Evolutionary conservation across 2,113 vertebrate species (phyloP).

Genomic region (Cyprinus carpio): DNA sequence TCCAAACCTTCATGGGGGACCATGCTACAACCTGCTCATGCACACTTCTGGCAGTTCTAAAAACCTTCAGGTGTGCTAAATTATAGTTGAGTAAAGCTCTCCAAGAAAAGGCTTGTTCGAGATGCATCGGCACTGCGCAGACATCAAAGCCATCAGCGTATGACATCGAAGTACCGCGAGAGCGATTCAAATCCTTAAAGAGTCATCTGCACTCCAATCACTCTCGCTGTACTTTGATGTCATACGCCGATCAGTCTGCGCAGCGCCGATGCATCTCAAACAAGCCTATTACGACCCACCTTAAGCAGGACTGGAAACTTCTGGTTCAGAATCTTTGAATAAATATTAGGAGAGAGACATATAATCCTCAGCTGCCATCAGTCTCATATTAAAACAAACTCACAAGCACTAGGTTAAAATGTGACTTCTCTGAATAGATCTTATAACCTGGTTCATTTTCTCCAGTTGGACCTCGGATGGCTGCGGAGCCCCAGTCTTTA

Average conservation of each 20-base stretch:
- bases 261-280: too few species aligned
- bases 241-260: too few species aligned
- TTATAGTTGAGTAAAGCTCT: slow-evolving; percentile 51
- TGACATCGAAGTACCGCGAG: too few species aligned
- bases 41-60: neutral
- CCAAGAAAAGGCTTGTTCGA: neutral
- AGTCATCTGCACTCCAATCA: too few species aligned
- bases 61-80: neutral
- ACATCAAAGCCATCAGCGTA: too few species aligned
- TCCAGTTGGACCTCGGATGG: slow-evolving; percentile 93
- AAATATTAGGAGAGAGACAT: neutral
- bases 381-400: neutral
- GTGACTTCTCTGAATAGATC: neutral
- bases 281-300: neutral
- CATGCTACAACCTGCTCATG: neutral
- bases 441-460: slow-evolving; percentile 35
- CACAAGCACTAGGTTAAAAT: neutral
- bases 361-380: neutral
- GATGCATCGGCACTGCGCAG: too few species aligned
- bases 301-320: neutral
- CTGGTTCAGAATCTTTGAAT: neutral
- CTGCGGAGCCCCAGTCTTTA: slow-evolving; percentile 90
- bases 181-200: too few species aligned
- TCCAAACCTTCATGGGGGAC: neutral
- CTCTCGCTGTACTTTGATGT: too few species aligned